Evolutionary conservation across 1,140 invertebrate species (phyloP), one percentile per base, ranked within the genome.

Genomic region (Calephelis virginiensis): DNA sequence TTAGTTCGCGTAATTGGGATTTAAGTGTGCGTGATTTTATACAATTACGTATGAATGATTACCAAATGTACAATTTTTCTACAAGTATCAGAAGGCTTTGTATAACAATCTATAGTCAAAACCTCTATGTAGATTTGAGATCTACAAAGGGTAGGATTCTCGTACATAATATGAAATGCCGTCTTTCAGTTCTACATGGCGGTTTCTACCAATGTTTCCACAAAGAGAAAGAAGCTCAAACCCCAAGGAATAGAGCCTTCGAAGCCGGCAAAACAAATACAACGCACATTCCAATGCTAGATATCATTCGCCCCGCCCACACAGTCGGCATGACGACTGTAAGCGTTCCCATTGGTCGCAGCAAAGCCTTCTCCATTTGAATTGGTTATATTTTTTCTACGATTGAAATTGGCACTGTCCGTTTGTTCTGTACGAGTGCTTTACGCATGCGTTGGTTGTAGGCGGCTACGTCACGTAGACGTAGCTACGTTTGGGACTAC

Each of bases 351-450:
- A 91, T 91, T 91, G 89, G 89, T 83, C 82, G 83, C 83, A 71
- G 83, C 80, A 79, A 87, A 91, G 86, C 81, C 84, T 91, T 87
- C 86, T 83, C 76, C 83, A 87, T 83, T 89, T 89, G 88, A 91
- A 89, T 91, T 89, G 86, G 88, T 86, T 88, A 87, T 87, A 82
- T 88, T 90, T 88, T 91, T 91, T 91, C 84, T 91, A 87, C 84
- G 82, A 91, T 91, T 91, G 86, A 86, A 91, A 89, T 91, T 88
- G 81, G 88, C 83, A 89, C 81, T 89, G 85, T 89, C 76, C 78
- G 85, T 89, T 89, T 86, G 88, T 86, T 82, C 81, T 87, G 85
- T 85, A 72, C 76, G 71, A 82, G 69, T 86, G 81, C 60, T 48
- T 64, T 73, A 74, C 89, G 89, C 89, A 87, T 87, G 89, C 89